Percentiles rank a stretch among this genome's conserved stretches.
Conservation (phyloP, 1,140 invertebrate species). For the Brachionus plicatilis region DNA sequence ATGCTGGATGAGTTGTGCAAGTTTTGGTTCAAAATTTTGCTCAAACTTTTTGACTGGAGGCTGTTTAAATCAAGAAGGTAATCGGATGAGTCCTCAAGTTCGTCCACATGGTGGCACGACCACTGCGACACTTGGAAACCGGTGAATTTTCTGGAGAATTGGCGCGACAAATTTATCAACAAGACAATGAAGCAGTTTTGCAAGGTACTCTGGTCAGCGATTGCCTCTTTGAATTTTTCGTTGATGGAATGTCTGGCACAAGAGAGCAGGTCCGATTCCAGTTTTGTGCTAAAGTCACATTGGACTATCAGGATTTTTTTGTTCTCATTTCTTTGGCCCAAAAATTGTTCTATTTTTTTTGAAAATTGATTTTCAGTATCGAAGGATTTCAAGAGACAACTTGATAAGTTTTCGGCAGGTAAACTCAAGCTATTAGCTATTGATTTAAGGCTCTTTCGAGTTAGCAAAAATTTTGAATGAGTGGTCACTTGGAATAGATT, state of each 20-base stretch:
- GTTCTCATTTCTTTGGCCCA: background rate
- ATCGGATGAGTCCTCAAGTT: background rate
- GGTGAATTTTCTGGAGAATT: conserved; percentile 46
- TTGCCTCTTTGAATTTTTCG: background rate
- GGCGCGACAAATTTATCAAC: conserved; percentile 47
- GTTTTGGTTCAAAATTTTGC: background rate
- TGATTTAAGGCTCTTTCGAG: background rate
- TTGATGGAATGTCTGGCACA: conserved; percentile 45
- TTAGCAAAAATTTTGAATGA: conserved; percentile 30
- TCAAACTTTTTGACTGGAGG: background rate
- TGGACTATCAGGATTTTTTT: conserved; percentile 48
- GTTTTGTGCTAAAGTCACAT: conserved; percentile 47
- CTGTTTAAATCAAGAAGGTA: background rate
- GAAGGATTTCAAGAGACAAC: conserved; percentile 40
- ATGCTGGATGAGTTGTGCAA: background rate
- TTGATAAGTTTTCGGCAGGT: background rate
- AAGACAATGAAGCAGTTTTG: conserved; percentile 42
- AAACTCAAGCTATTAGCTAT: background rate
- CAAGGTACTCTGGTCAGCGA: conserved; percentile 33
- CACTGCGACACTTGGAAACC: conserved; percentile 45
- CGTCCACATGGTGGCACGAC: conserved; percentile 25
- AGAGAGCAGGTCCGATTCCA: conserved; percentile 46
- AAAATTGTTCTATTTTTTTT: conserved; percentile 37
- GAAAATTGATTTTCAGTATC: conserved; percentile 44
- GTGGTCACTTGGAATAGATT: conserved; percentile 42